phyloP scores from a whole-genome alignment of 2,888 invertebrate genomes.

The Heliothis peltigera region DNA sequence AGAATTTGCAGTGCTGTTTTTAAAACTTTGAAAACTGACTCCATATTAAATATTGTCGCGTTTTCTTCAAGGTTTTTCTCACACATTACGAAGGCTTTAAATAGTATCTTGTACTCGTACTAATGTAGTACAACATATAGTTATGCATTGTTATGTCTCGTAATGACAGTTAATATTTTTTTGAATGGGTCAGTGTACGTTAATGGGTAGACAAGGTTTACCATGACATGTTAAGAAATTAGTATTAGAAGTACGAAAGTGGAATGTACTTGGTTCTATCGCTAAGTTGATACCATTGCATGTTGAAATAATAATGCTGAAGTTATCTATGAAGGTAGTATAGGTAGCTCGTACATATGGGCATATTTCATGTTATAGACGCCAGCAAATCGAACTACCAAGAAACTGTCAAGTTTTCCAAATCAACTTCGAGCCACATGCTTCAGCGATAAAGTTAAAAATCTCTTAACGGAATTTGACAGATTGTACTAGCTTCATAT shows the following conservation, averaged over 20 bases:
- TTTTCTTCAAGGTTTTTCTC: constrained; percentile 41
- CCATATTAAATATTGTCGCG: constrained; percentile 36
- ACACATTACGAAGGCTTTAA: constrained; percentile 49
- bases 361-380: too few species aligned
- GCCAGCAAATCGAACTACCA: too few species aligned
- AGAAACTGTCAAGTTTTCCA: too few species aligned
- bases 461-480: too few species aligned
- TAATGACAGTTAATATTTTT: constrained; percentile 19
- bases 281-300: too few species aligned
- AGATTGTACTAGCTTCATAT: too few species aligned
- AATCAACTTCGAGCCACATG: too few species aligned
- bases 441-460: too few species aligned
- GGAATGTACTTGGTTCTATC: too few species aligned
- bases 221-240: neutral
- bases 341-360: too few species aligned
- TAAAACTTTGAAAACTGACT: constrained; percentile 45
- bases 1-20: constrained; percentile 45
- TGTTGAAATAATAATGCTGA: too few species aligned
- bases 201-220: neutral
- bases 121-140: constrained; percentile 28
- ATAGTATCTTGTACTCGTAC: constrained; percentile 27
- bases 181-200: constrained; percentile 9
- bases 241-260: neutral
- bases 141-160: constrained; percentile 40
- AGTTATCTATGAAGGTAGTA: too few species aligned